Evolutionary conservation across 2,113 vertebrate species (phyloP).

Genomic region (Megalops atlanticus): DNA sequence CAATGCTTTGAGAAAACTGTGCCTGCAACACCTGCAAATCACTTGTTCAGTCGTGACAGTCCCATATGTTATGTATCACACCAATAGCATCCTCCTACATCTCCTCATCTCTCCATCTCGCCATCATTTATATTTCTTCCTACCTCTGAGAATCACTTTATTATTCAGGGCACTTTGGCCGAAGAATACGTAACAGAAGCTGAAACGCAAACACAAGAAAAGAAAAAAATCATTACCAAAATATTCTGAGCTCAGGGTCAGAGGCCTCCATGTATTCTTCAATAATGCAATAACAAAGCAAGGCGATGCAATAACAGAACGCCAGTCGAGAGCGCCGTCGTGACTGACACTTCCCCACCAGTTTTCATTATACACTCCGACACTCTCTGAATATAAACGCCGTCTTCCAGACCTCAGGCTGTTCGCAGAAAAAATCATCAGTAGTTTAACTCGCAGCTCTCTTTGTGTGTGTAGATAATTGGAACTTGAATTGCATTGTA

Average conservation of each 20-base stretch:
- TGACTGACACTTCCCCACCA: neutral
- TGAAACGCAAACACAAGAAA: neutral
- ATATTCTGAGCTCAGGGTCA: neutral
- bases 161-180: neutral
- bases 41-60: neutral
- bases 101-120: neutral
- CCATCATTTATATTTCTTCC: constrained; percentile 2
- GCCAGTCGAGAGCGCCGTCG: neutral
- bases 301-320: neutral
- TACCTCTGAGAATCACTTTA: neutral
- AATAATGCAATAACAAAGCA: too few relatives aligned
- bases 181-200: neutral
- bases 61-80: neutral
- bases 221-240: neutral
- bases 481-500: too few relatives aligned
- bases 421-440: neutral
- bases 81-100: neutral
- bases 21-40: neutral
- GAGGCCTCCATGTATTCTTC: too few relatives aligned
- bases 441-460: too few relatives aligned
- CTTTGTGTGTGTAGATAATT: too few relatives aligned
- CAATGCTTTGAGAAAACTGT: neutral
- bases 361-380: neutral
- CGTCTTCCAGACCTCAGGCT: neutral
- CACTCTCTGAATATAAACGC: neutral